Percentiles rank a stretch among this genome's conserved stretches.
Evolutionary conservation across 2,888 invertebrate genomes (phyloP).

Genomic region (Drosophila meridionalis): DNA sequence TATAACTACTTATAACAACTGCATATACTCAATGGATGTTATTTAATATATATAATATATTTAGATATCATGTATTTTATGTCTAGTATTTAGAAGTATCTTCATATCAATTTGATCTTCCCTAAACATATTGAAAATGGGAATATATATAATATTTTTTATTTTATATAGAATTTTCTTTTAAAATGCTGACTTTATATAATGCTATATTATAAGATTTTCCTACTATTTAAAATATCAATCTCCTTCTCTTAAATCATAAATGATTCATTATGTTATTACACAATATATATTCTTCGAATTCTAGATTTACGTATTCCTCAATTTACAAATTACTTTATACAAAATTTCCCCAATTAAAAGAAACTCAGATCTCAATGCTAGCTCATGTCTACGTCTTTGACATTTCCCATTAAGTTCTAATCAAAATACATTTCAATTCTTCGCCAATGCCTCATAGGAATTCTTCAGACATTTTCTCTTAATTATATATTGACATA

Average conservation of each 20-base stretch:
- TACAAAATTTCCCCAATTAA: not conserved
- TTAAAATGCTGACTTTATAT: too few relatives aligned
- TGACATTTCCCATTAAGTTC: not conserved
- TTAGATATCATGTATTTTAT: too few relatives aligned
- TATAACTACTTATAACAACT: not conserved
- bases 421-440: conserved; percentile 7
- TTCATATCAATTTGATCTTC: too few relatives aligned
- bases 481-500: conserved; percentile 9
- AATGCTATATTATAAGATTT: too few relatives aligned
- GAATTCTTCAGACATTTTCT: not conserved
- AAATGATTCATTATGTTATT: too few relatives aligned
- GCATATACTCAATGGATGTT: too few relatives aligned
- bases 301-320: not conserved
- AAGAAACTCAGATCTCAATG: not conserved
- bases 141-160: too few relatives aligned
- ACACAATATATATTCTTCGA: not conserved
- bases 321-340: not conserved
- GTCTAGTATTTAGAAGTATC: too few relatives aligned
- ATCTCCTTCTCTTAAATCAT: not conserved
- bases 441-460: not conserved
- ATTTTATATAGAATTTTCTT: too few relatives aligned
- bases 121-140: too few relatives aligned
- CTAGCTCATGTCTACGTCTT: not conserved
- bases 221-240: not conserved
- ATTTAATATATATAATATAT: too few relatives aligned